Evolutionary conservation across 1,140 invertebrate genomes (phyloP), one percentile per base, ranked within the genome.

Genomic region (Pseudomyrmex flavicornis): DNA sequence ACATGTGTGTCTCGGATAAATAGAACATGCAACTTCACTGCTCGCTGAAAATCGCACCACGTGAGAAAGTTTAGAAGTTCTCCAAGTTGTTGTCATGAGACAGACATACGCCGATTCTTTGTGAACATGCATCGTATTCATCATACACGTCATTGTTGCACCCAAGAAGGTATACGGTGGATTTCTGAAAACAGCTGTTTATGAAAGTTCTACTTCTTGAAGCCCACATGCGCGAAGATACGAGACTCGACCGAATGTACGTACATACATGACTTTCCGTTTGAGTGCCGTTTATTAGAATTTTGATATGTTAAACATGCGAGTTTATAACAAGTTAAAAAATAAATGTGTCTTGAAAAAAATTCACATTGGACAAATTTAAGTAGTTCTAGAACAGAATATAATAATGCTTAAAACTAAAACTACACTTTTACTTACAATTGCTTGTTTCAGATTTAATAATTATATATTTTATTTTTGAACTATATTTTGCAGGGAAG

Each of bases 171-270:
- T 46, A 22, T 46, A 22, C 54, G 26, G 17, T 48, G 50, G 44
- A 70, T 59, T 12, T 2, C 20, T 35, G 46, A 59, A 70, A 80
- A 70, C 66, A 70, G 76, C 66, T 80, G 76, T 79, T 70, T 35
- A 35, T 58, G 54, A 48, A 44, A 61, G 8, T 35, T 76, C 58
- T 44, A 17, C 22, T 50, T 70, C 44, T 44, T 26, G 66, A 48
- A 80, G 44, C 35, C 72, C 76, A 70, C 66, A 72, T 80, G 76
- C 44, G 66, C 66, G 22, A 72, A 44, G 20, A 80, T 48, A n/a
- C 50, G 54, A 66, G 62, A 50, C 20, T 77, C n/a, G 62, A 56
- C 62, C 62, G 62, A 77, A 77, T 77, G 74, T 77, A 68, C 8
- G 74, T 35, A 35, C 5, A 35, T 35, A 35, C 68, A 68, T 10